Evolutionary conservation across 2,888 invertebrate species (phyloP), one percentile per base, ranked within the genome.

Genomic region (Tuberolachnus salignus): DNA sequence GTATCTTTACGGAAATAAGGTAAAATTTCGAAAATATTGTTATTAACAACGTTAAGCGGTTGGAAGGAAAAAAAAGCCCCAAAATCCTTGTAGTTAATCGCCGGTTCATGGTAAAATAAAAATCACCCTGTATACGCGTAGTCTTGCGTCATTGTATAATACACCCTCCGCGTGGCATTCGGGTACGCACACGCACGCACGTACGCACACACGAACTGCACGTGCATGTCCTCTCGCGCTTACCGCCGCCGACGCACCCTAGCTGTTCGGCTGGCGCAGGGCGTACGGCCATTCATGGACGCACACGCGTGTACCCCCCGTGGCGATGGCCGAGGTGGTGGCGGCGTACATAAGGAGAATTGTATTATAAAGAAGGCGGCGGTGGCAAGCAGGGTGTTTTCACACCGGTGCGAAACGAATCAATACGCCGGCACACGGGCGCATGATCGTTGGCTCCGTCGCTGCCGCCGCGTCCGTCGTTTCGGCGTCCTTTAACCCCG

Each of bases 331-430:
- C 8, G 49, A 23, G 23, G 42, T 21, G 67, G 44, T 6, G 55
- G 59, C 26, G 59, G n/a, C n/a, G 61, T 21, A 73, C 73, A n/a
- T 64, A 53, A 64, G 53, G 73, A 53, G 23, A 73, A 42, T 73
- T 64, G 63, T 53, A 64, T 64, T n/a, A 61, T 59, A 49, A 26
- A 59, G 26, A 72, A 61, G 53, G 26, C 3, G n/a, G 3, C 8
- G 2, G 21, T 8, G 46, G 64, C 8, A 8, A 9, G 49, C 26
- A 69, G 67, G 57, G 67, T 61, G 78, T 67, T 51, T 75, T 59
- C 67, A 69, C 78, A 78, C 78, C 69, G 78, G 69, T 23, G 42
- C 69, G 67, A 59, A 67, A 53, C 78, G 69, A 78, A 78, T 78
- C 78, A 78, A 78, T 78, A 78, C 78, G 26, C 78, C 49, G 67